Evolutionary conservation across 2,888 invertebrate species (phyloP).

Genomic region (Pimpla rufipes): DNA sequence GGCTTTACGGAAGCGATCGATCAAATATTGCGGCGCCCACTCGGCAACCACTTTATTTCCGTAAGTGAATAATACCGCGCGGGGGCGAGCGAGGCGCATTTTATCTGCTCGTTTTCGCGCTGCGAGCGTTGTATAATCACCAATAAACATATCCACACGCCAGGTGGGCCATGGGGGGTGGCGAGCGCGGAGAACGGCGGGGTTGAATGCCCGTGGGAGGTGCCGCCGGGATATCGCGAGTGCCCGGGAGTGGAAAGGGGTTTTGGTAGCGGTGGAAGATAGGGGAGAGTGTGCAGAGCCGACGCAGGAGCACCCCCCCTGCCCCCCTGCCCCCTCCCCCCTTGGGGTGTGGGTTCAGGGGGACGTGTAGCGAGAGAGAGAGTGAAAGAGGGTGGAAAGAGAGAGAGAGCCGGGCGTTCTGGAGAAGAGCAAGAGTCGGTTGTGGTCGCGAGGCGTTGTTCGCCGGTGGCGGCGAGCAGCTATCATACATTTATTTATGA

Average conservation of each 20-base stretch:
- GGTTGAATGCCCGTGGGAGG: conserved; percentile 59
- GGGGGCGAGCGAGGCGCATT: not conserved
- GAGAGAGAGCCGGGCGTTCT: conserved; percentile 36
- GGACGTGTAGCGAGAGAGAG: conserved; percentile 36
- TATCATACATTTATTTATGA: conserved; percentile 85
- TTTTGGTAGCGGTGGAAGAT: conserved; percentile 52
- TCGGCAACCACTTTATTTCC: conserved; percentile 39
- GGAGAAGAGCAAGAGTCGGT: conserved; percentile 68
- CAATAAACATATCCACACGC: conserved; percentile 65
- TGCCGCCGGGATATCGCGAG: conserved; percentile 23
- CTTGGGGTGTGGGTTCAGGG: conserved; percentile 29
- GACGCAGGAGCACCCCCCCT: too few relatives aligned
- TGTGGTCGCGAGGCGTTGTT: conserved; percentile 68
- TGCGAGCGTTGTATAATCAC: conserved; percentile 63
- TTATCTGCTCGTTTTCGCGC: conserved; percentile 48
- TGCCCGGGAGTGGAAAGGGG: conserved; percentile 17
- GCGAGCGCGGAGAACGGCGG: conserved; percentile 42
- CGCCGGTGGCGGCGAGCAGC: conserved; percentile 65
- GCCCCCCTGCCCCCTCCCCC: too few relatives aligned
- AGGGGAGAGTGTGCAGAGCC: conserved; percentile 59
- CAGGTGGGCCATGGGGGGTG: conserved; percentile 11
- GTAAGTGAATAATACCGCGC: conserved; percentile 46
- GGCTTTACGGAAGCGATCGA: conserved; percentile 42
- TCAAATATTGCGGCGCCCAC: conserved; percentile 44
- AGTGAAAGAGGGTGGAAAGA: conserved; percentile 4